Base-by-base conservation (phyloP, 2,113 vertebrate species). In the Campylomormyrus tamandua region DNA sequence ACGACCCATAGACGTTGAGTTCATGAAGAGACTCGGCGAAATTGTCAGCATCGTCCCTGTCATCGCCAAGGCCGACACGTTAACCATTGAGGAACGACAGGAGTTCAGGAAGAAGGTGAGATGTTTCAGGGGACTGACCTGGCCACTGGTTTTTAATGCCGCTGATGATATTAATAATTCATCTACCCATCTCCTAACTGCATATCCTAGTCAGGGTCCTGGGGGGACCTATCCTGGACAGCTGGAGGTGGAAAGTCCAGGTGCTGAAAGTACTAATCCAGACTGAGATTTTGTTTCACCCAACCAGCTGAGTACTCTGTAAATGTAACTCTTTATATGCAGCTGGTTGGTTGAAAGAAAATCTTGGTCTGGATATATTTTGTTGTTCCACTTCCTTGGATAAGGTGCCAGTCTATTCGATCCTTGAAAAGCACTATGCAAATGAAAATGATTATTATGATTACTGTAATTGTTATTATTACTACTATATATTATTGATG, bases 1-100 rank as follows among this genome's bases (percentile, higher is more conserved):
- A 92, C 97, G 97, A 19, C 96, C 97, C 0, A 95, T 98, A 66
- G 97, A 98, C 80, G 91, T 98, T 77, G 97, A 97, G 93, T 98
- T 98, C 93, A 97, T 98, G 97, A 96, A 95, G 91, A 93, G 97
- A 62, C 93, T 98, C 91, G 96, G 96, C 70, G 96, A 96, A 92
- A 97, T 98, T 0, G 97, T 98, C 89, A 98, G 97, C 46, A 96
- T 98, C 50, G 97, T 98, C 15, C 97, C 97, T 0, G 96, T 98
- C 91, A 98, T 98, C 0, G 97, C 97, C 91, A 98, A 98, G 92
- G 96, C 97, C 0, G 97, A 98, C 94, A 97, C 97, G 0, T 95
- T 98, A 21, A 98, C 97, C 85, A 94, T 98, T 46, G 97, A 98
- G 83, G 97, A 98, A 87, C 95, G 97, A 53, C 95, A 95, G 87